Percentiles rank a stretch among this genome's conserved stretches.
These are phyloP conservation scores for Actinopyga echinites DNA, from an alignment of 53 echinoderm and acorn worm species.

Conservation along the genomic window DNA sequence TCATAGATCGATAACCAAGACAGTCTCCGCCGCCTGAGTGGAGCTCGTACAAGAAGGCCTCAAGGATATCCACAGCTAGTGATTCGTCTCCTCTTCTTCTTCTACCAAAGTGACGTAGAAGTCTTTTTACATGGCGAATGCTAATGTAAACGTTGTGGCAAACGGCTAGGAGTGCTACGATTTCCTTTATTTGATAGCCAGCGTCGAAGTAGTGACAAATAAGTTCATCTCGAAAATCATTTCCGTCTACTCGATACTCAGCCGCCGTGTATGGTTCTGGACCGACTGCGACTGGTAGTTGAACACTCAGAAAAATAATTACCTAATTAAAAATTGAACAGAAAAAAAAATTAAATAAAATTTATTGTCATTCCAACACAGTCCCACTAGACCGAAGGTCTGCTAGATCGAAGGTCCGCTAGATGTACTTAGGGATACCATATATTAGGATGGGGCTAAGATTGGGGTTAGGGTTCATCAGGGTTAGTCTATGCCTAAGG, in stretches of 20 bases:
- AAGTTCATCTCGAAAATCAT: slow-evolving; percentile 15
- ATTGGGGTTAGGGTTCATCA: no score
- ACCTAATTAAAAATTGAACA: background rate
- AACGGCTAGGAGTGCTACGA: no score
- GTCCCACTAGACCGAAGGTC: no score
- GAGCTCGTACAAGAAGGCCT: background rate
- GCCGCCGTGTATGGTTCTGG: background rate
- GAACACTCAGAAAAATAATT: background rate
- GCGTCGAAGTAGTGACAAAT: slow-evolving; percentile 34
- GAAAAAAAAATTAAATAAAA: background rate
- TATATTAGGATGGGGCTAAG: no score
- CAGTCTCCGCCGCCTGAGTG: background rate
- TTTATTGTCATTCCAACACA: no score
- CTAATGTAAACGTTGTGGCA: no score
- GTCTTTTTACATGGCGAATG: no score
- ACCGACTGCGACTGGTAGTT: background rate
- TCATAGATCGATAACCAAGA: slow-evolving; percentile 51
- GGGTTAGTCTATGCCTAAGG: no score
- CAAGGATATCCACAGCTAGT: background rate
- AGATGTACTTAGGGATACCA: no score
- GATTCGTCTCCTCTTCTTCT: slow-evolving; percentile 11
- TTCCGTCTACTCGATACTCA: background rate
- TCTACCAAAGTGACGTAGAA: background rate
- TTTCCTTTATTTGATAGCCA: slow-evolving; percentile 43
- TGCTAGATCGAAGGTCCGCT: no score